phyloP scores from a whole-genome alignment of 2,797 vertebrate genomes.

The Sternarchorhynchus goeldii region DNA sequence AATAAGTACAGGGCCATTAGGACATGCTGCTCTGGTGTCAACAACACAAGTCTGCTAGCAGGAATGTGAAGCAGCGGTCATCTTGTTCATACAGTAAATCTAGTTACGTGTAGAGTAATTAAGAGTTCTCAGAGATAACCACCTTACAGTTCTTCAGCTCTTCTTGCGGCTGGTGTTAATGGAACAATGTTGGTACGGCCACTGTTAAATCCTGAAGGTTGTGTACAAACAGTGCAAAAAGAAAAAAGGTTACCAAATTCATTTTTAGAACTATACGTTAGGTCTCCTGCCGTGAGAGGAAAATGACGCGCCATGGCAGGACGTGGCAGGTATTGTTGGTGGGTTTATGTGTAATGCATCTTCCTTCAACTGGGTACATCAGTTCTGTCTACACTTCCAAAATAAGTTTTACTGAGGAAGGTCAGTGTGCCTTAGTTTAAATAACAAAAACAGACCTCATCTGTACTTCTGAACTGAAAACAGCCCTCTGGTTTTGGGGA shows the following conservation, averaged over 20 bases:
- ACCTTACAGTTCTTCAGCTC: no score
- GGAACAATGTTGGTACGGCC: no score
- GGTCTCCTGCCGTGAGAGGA: background rate
- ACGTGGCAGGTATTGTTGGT: background rate
- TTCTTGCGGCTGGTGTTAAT: no score
- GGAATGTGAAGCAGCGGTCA: no score
- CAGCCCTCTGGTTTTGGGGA: background rate
- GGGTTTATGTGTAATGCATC: background rate
- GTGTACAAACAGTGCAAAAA: no score
- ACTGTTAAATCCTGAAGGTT: no score
- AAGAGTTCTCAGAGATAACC: background rate
- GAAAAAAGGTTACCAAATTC: no score
- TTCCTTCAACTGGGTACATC: conserved; percentile 4
- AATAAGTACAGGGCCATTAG: background rate
- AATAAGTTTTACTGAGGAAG: conserved; percentile 9
- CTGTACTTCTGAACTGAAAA: background rate
- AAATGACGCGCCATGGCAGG: no score
- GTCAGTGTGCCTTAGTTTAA: background rate
- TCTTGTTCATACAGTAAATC: no score
- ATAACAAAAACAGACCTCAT: background rate
- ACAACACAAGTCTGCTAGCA: no score
- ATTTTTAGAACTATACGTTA: no score
- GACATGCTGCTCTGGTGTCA: background rate
- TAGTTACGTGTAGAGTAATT: background rate
- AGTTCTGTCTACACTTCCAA: background rate